A percentile compares a stretch with the other conserved stretches of the same genome.
Conservation (phyloP, 2,888 invertebrate genomes). For the Argyresthia albistria region DNA sequence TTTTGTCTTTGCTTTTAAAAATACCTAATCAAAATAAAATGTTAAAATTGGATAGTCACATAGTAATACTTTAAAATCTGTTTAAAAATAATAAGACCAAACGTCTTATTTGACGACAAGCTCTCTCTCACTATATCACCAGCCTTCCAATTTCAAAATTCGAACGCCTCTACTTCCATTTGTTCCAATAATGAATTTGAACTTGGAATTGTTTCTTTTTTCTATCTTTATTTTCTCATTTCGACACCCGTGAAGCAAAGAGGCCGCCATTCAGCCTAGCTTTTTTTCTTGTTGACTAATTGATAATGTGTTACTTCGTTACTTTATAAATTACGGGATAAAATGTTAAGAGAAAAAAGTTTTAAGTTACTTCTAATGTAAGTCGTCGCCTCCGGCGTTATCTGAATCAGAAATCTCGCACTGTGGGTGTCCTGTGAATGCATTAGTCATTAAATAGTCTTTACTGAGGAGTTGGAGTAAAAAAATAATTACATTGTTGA, state of each 20-base stretch:
- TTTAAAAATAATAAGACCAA: no score
- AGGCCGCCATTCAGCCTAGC: slow-evolving; percentile 14
- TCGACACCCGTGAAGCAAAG: neutral
- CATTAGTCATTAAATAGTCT: no score
- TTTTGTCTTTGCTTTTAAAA: no score
- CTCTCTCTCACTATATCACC: slow-evolving; percentile 12
- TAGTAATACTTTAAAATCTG: no score
- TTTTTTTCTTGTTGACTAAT: slow-evolving; percentile 14
- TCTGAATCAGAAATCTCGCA: slow-evolving; percentile 13
- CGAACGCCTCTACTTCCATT: slow-evolving; percentile 15
- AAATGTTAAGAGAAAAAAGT: neutral
- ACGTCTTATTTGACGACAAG: no score
- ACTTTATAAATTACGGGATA: slow-evolving; percentile 1
- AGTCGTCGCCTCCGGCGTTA: slow-evolving; percentile 15
- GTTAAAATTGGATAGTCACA: no score
- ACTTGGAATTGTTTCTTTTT: slow-evolving; percentile 19
- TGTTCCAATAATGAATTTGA: slow-evolving; percentile 36
- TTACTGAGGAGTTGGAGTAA: no score
- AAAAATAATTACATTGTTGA: no score
- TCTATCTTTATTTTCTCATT: slow-evolving; percentile 9
- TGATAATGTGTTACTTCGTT: neutral
- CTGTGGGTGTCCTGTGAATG: slow-evolving; percentile 2
- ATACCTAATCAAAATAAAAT: no score
- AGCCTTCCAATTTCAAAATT: slow-evolving; percentile 24
- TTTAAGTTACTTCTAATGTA: neutral